Base-by-base conservation (phyloP, 2,888 invertebrate species). In the Schizotus pectinicornis region DNA sequence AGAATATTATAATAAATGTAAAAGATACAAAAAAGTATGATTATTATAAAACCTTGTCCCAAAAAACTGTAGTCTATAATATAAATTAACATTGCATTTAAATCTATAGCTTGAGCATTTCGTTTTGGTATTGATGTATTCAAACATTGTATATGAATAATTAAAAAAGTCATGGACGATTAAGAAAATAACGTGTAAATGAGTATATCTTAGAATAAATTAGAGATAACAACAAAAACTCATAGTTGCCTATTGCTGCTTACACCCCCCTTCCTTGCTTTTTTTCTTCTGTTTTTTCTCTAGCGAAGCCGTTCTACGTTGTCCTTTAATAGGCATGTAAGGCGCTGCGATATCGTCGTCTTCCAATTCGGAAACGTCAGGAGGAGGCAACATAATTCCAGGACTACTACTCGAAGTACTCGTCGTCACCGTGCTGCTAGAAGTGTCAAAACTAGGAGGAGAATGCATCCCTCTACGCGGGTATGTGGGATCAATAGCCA, bases 291-390 rank as follows among this genome's bases (percentile, higher is more conserved):
- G 82, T 63, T 84, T 83, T 71, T 88, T 87, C 69, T 86, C 85
- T 58, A 84, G 81, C 59, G 86, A 85, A n/a, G 86, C 81, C 1
- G 82, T 84, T 67, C 89, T 81, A 59, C 89, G 81, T 69, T 90
- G 89, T 43, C 90, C 90, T 77, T 89, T 90, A 70, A 90, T 89
- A 43, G 90, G 90, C 89, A 90, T 89, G 72, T 90, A 90, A 52
- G 89, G 89, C 6, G 89, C 88, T 37, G 83, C 84, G 38, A 84
- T 82, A 64, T 81, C 82, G 39, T 82, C 81, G 67, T 86, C 86
- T 71, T 79, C 79, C 32, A 74, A 69, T 36, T 73, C 73, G n/a
- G 58, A 57, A 31, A 71, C 64, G 60, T 75, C 74, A 6, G 74
- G 73, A 0, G 77, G 74, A 11, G 74, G 74, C 11, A 75, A 52